Evolutionary conservation across 1,140 invertebrate genomes (phyloP), one percentile per base, ranked within the genome.

Genomic region (Scaptomyza graminum): DNA sequence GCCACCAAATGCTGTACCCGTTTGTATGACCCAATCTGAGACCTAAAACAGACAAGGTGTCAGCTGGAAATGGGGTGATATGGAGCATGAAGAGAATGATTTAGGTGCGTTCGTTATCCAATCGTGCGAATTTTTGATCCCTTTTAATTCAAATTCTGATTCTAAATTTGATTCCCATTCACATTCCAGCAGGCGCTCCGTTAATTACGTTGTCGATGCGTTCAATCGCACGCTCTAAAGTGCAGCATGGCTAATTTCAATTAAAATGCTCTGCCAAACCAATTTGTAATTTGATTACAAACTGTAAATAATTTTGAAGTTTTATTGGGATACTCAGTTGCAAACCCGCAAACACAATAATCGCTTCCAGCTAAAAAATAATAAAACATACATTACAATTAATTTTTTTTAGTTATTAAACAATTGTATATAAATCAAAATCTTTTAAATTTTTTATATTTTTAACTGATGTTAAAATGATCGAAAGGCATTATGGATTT

Each of bases 131-230:
- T 63, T 77, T 50, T 54, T 39, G 3, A 54, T 43, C 43, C 47
- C 60, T 34, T 65, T 71, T 87, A 82, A 85, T 85, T 82, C 60
- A 85, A 82, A 85, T 78, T 78, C 56, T 75, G 85, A 65, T 65
- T 59, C 62, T 39, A 46, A 81, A 65, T 75, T 52, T 75, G 85
- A 65, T 65, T 63, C 62, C 31, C 51, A 81, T 69, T 79, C 70
- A 43, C 41, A 70, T 69, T 25, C 56, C 46, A 39, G 65, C 16
- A 39, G 47, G 44, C 66, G 59, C 22, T 47, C 16, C 62, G 34
- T 60, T 87, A 85, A 85, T 85, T 87, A 85, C 62, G 77, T 77
- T 87, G 66, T 81, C 82, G 71, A 77, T 76, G 65, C 67, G 79
- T 54, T 72, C 64, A 68, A 72, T 70, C 66, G 59, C 52, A 12